Base-by-base conservation (phyloP, 2,113 vertebrate species). In the Tenebrosternarchus preto region DNA sequence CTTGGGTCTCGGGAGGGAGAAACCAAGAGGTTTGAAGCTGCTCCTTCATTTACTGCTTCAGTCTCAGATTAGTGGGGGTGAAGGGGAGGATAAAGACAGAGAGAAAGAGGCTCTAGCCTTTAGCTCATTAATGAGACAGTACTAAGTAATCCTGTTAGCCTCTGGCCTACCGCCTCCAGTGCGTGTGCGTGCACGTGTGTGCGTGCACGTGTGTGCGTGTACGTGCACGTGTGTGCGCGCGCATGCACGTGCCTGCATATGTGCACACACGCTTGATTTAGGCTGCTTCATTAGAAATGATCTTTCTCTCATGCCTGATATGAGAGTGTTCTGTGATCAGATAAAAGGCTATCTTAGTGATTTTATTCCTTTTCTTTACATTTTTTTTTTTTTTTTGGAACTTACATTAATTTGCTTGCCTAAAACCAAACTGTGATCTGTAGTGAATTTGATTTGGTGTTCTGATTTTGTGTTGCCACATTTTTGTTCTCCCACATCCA, bases 401-500 rank as follows among this genome's bases (percentile, higher is more conserved):
- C 24, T 80, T 46, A 50, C 50, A 83, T 86, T 78, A 86, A 74
- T 84, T 67, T 87, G 90, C 89, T 91, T 90, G 87, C 88, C 88
- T 83, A 89, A 91, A 92, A 92, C 89, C 90, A 93, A 92, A 92
- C 89, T 91, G 91, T 91, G 91, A 89, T 92, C 88, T 90, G 88
- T 90, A 87, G 75, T 89, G 79, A 87, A 83, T 87, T 83, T 91
- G 85, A 83, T 88, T 86, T 90, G 88, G 76, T 77, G 87, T 84
- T 88, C 90, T 79, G 86, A 77, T 86, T 90, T 92, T 92, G 88
- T 91, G 89, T 89, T 71, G 36, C 36, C 61, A 1, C 56, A 46
- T 71, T 57, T 80, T 59, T 57, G 60, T 80, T 80, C 11, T 80
- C 39, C 29, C 6, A 31, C 70, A 55, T 74, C 53, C 31, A 61